phyloP scores from a whole-genome alignment of 2,888 invertebrate genomes.

The Pseudococcus viburni region DNA sequence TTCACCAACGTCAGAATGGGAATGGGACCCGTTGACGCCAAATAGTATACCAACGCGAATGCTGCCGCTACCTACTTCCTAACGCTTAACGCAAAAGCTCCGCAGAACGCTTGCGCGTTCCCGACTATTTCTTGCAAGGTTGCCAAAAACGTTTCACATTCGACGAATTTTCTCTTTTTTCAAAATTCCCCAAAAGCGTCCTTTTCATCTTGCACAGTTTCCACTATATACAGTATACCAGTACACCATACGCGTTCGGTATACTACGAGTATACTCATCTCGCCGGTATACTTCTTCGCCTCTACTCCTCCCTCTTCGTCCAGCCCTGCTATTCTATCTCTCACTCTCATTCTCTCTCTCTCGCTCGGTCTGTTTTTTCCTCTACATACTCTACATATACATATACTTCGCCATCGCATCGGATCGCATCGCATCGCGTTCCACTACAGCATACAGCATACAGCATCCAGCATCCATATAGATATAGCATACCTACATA shows the following conservation, averaged over 20 bases:
- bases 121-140: constrained; percentile 20
- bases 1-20: constrained; percentile 32
- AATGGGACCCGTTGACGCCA: constrained; percentile 65
- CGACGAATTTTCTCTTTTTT: constrained; percentile 55
- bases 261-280: background rate
- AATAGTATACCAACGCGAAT: constrained; percentile 47
- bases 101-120: constrained; percentile 35
- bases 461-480: too few relatives aligned
- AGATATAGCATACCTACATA: background rate
- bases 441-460: too few relatives aligned
- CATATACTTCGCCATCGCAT: background rate
- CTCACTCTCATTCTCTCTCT: background rate
- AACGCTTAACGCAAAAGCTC: background rate
- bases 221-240: background rate
- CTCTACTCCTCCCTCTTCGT: background rate
- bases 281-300: background rate
- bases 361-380: background rate
- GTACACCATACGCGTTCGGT: too few relatives aligned
- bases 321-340: background rate
- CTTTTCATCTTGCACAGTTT: constrained; percentile 25
- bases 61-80: constrained; percentile 34
- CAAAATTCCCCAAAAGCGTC: background rate
- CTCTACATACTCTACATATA: too few relatives aligned
- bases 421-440: too few relatives aligned
- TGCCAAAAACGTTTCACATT: constrained; percentile 52